Base-by-base conservation (phyloP, 2,888 invertebrate genomes). In the Mamestra brassicae region DNA sequence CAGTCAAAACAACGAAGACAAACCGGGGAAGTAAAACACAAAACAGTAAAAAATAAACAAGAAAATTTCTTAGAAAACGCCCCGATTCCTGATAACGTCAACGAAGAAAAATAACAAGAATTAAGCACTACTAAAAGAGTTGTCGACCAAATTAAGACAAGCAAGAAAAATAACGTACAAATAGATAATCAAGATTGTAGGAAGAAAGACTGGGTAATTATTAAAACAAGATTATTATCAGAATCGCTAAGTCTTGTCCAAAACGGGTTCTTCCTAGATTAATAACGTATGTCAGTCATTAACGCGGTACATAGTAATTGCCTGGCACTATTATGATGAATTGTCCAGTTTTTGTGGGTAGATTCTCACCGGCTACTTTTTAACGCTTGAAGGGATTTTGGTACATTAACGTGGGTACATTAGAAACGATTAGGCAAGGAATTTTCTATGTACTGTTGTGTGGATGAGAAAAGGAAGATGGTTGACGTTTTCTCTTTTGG, bases 171-270 rank as follows among this genome's bases (percentile, higher is more conserved):
- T 95, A 94, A 92, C 93, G 89, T 93, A 96, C 94, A 95, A 96
- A 96, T 93, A 94, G 92, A 90, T 88, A 87, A 95, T 96, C 95
- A 95, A 95, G 95, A 95, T 96, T 94, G 94, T 94, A 92, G 90
- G 92, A 94, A 94, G 93, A 94, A 95, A 94, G 94, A 94, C 90
- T 92, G 90, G 92, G 95, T 96, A 95, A 96, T 95, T 96, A 96
- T 95, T 93, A 94, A 93, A 95, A 95, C 94, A 94, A 96, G 96
- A 96, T 96, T 94, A 95, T 94, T 95, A 96, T 96, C 96, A 90
- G 92, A 95, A 95, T 94, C 90, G 91, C 93, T 94, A 94, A 94
- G 94, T 94, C 94, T 94, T 93, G 93, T 89, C 92, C 92, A 93
- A 94, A 96, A 96, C 95, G 93, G 93, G 95, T 95, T 95, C 90